Percentiles rank a stretch among this genome's conserved stretches.
These are phyloP conservation scores for Camponotus vicinus DNA, from an alignment of 1,140 invertebrate genomes.

Conservation along the genomic window DNA sequence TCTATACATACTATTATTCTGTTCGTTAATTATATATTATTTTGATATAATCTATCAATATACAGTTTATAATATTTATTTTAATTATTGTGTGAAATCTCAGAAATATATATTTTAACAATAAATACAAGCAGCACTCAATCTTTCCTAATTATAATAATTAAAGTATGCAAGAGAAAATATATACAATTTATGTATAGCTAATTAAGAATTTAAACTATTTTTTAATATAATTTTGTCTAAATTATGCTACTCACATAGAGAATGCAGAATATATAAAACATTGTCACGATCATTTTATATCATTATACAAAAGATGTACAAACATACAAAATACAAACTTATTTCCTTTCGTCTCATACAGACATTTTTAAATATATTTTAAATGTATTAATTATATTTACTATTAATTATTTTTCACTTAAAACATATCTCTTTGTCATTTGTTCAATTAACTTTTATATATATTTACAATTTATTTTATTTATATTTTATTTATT, in stretches of 20 bases:
- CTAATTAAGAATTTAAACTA: neutral
- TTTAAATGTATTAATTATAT: neutral
- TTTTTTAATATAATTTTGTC: neutral
- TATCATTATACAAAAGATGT: neutral
- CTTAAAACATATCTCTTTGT: neutral
- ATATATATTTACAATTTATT: neutral
- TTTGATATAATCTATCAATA: constrained; percentile 61
- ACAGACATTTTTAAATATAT: neutral
- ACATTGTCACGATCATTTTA: neutral
- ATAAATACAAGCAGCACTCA: neutral
- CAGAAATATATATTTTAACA: constrained; percentile 66
- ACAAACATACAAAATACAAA: constrained; percentile 28
- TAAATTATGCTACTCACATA: neutral
- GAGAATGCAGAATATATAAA: neutral
- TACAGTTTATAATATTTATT: constrained; percentile 34
- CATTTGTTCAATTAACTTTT: neutral
- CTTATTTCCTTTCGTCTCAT: neutral
- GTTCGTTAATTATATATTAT: constrained; percentile 72
- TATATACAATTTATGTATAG: neutral
- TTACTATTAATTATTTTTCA: neutral
- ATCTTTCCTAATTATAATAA: neutral
- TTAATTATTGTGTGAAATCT: constrained; percentile 38
- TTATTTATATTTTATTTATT: neutral
- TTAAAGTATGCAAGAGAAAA: neutral
- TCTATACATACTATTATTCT: constrained; percentile 46